A percentile compares a stretch with the other conserved stretches of the same genome.
Conservation (phyloP, 2,113 vertebrate species). For the Rhadina sibilatrix region DNA sequence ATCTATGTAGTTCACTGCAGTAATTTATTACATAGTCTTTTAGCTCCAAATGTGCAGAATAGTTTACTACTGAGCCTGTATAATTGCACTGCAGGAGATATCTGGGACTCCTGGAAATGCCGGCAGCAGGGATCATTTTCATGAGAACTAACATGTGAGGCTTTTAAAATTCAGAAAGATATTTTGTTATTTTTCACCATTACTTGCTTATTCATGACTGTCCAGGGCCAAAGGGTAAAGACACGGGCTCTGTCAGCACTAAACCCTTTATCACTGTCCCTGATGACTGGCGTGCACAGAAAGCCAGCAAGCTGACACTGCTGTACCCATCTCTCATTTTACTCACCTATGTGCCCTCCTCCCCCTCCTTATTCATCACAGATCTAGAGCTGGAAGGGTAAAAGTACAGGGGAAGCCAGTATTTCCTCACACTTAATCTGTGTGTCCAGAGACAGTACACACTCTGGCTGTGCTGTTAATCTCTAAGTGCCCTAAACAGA, state of each 20-base stretch:
- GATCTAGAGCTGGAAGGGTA: constrained; percentile 6
- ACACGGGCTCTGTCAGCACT: background rate
- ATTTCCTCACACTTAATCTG: constrained; percentile 24
- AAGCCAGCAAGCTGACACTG: background rate
- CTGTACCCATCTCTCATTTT: background rate
- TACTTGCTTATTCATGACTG: constrained; percentile 9
- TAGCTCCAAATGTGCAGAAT: constrained; percentile 27
- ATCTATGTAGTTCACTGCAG: constrained; percentile 32
- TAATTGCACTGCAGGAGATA: constrained; percentile 36
- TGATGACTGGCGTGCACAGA: background rate
- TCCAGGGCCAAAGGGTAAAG: background rate
- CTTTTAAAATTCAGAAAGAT: constrained; percentile 27
- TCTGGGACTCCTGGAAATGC: constrained; percentile 13
- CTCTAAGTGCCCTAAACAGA: constrained; percentile 9
- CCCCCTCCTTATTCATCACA: background rate
- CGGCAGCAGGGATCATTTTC: background rate
- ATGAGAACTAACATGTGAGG: background rate
- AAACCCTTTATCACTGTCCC: background rate
- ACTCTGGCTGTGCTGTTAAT: constrained; percentile 3
- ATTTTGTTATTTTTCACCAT: constrained; percentile 23
- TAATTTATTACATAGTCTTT: constrained; percentile 51
- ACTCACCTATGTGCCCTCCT: background rate
- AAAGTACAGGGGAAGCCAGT: background rate
- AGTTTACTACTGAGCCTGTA: constrained; percentile 33
- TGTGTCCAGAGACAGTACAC: background rate